Evolutionary conservation across 2,888 invertebrate species (phyloP).

Genomic region (Allophyes oxyacanthae): DNA sequence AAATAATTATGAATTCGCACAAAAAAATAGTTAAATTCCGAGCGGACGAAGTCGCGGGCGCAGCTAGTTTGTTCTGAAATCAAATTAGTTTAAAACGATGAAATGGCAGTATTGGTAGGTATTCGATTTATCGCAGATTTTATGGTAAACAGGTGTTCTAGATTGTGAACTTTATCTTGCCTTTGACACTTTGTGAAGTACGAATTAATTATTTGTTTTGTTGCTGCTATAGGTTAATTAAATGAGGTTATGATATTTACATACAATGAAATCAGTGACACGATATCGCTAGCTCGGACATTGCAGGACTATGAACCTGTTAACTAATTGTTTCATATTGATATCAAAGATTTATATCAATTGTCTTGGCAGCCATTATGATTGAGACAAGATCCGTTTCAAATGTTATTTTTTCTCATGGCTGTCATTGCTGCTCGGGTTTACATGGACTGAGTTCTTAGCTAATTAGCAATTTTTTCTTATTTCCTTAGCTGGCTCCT

Average conservation of each 20-base stretch:
- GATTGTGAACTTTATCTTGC: constrained; percentile 42
- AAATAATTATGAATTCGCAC: no score
- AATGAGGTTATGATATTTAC: constrained; percentile 33
- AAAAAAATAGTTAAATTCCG: no score
- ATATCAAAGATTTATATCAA: constrained; percentile 9
- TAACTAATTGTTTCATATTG: constrained; percentile 37
- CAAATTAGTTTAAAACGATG: constrained; percentile 27
- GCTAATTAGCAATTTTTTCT: no score
- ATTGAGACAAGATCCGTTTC: constrained; percentile 36
- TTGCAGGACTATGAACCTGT: constrained; percentile 15
- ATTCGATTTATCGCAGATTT: constrained; percentile 47
- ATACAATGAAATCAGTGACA: constrained; percentile 52
- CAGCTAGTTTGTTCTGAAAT: constrained; percentile 48
- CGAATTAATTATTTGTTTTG: constrained; percentile 47
- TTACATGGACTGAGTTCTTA: no score
- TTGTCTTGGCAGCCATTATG: constrained; percentile 17
- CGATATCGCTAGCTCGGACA: constrained; percentile 36
- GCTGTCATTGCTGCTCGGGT: no score
- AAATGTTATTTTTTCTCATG: neutral
- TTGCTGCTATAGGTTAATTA: constrained; percentile 39
- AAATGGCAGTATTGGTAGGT: constrained; percentile 37
- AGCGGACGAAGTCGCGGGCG: no score
- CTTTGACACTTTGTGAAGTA: constrained; percentile 42
- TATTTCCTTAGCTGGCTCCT: no score
- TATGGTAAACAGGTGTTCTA: constrained; percentile 51